phyloP scores from a whole-genome alignment of 2,888 invertebrate species.

The Pegoplata infirma region DNA sequence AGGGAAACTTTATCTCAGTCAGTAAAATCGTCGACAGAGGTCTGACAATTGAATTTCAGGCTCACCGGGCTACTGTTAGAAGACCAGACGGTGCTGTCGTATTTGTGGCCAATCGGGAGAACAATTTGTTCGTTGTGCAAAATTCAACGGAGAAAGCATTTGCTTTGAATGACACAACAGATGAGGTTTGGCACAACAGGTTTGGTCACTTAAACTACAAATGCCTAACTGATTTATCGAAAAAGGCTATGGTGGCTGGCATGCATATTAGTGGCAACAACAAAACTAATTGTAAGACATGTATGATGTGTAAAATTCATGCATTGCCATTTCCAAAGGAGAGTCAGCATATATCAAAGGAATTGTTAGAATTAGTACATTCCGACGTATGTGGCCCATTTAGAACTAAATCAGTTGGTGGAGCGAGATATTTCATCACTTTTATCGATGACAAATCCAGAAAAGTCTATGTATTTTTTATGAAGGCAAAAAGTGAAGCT shows the following conservation, averaged over 20 bases:
- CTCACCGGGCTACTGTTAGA: conserved; percentile 18
- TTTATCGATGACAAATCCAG: conserved; percentile 46
- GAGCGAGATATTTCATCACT: conserved; percentile 39
- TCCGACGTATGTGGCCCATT: conserved; percentile 45
- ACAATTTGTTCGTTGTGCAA: conserved; percentile 28
- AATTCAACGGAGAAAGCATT: conserved; percentile 2
- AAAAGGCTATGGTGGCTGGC: conserved; percentile 19
- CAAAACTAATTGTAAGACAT: conserved; percentile 15
- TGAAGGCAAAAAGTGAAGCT: conserved; percentile 36
- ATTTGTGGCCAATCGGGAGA: conserved; percentile 8
- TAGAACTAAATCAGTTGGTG: conserved; percentile 25
- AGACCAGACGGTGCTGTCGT: conserved; percentile 12
- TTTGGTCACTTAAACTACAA: conserved; percentile 37
- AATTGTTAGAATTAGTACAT: conserved; percentile 41
- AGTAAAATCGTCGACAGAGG: conserved; percentile 57
- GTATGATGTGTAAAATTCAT: conserved; percentile 23
- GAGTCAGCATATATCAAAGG: conserved; percentile 1
- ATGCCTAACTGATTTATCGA: conserved; percentile 11
- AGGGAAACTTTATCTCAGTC: conserved; percentile 60
- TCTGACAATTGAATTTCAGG: conserved; percentile 46
- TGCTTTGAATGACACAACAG: neutral
- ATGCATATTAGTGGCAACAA: conserved; percentile 8
- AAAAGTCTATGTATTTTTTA: conserved; percentile 38
- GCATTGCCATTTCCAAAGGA: conserved; percentile 18
- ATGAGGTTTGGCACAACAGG: conserved; percentile 37